Base-by-base conservation (phyloP, 2,113 vertebrate species). In the Larimichthys polyactis region DNA sequence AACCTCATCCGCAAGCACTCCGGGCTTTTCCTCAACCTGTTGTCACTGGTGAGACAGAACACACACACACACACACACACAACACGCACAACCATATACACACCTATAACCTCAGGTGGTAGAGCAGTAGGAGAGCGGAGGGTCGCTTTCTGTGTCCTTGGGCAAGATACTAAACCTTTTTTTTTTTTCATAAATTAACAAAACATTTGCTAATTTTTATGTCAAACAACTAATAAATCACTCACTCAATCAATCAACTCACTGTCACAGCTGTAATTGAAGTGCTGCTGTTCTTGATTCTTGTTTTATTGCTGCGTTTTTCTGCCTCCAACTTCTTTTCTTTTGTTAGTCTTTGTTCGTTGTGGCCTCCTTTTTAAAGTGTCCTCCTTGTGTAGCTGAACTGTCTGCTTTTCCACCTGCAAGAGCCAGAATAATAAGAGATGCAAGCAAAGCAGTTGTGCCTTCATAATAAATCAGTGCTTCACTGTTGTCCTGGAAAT, bases 1-100 rank as follows among this genome's bases (percentile, higher is more conserved):
- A 99, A 99, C 90, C 94, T 99, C 88, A 98, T 99, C 87, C 95
- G 98, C 85, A 99, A 99, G 89, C 96, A 97, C 54, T 96, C 97
- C 20, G 96, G 94, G 71, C 97, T 99, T 73, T 98, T 99, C 93
- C 97, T 99, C 90, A 99, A 97, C 94, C 96, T 99, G 1, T 94
- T 99, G 74, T 97, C 97, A 46, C 87, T 99, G 97, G 98, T 99
- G 96, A 96, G 84, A 17, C 32, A 22, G 3, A 19, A 24, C 17
- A 54, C 32, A 52, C 36, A 52, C 20, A 54, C 29, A 24, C 46
- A 62, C 54, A 70, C 24, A 24, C 24, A 24, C 24, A 24, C 24
- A 24, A 24, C 24, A 24, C 12, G 20, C 44, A 36, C 22, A 73
- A 40, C 36, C 36, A 40, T 40, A 40, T 40, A 40, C 8, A 40